These are phyloP conservation scores for Megaptera novaeangliae DNA, from an alignment of 2,113 vertebrate genomes.

Conservation along the genomic window DNA sequence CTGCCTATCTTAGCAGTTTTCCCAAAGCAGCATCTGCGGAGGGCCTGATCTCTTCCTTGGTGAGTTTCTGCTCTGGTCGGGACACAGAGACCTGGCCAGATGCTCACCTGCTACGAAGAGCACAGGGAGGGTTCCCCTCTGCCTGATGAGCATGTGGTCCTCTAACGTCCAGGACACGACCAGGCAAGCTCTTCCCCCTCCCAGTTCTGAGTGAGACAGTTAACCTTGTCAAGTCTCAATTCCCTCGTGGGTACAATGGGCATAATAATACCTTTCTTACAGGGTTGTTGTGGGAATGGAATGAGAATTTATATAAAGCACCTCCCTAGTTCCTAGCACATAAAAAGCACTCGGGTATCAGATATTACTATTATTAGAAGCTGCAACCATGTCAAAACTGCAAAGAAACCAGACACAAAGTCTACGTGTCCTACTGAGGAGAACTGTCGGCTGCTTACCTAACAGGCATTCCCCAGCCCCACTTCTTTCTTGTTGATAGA, in stretches of 20 bases:
- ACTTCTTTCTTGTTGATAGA: background rate
- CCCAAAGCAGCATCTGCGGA: background rate
- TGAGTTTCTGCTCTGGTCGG: background rate
- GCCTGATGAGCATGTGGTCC: background rate
- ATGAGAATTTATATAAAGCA: background rate
- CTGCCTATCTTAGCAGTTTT: background rate
- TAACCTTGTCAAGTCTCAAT: background rate
- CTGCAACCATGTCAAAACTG: background rate
- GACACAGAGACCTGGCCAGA: background rate
- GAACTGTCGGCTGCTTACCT: background rate
- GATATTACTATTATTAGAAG: background rate
- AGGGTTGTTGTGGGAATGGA: background rate
- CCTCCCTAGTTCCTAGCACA: background rate
- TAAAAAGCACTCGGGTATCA: background rate
- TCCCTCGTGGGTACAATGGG: background rate
- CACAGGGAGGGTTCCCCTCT: background rate
- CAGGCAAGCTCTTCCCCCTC: background rate
- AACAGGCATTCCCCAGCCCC: background rate
- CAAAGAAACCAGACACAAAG: background rate
- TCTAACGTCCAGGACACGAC: background rate
- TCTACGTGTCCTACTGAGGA: background rate
- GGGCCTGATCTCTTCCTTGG: background rate
- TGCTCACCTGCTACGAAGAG: background rate
- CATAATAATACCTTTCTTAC: background rate
- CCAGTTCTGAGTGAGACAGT: background rate